phyloP scores from a whole-genome alignment of 2,113 vertebrate species.

The Montifringilla adamsi region DNA sequence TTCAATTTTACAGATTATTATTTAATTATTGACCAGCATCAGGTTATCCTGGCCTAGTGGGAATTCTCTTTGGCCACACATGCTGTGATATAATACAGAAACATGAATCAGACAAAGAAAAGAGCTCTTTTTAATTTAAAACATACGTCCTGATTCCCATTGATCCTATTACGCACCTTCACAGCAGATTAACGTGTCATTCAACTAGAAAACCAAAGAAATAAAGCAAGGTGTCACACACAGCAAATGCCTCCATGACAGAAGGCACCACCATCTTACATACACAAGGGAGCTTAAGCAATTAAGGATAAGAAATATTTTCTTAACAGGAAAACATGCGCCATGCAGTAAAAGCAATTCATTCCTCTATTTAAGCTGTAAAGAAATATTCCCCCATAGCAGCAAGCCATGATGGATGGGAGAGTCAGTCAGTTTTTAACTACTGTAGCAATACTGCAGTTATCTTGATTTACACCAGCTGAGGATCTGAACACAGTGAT shows the following conservation, averaged over 20 bases:
- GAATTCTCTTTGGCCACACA: not conserved
- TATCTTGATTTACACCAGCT: slow-evolving; percentile 56
- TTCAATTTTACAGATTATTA: not conserved
- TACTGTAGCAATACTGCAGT: slow-evolving; percentile 32
- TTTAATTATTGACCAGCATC: not conserved
- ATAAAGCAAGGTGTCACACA: not conserved
- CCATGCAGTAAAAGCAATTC: not conserved
- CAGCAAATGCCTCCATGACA: not conserved
- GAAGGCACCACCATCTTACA: not conserved
- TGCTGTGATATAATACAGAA: not conserved
- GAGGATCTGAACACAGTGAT: slow-evolving; percentile 36
- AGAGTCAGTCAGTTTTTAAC: slow-evolving; percentile 41
- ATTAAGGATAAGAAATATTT: not conserved
- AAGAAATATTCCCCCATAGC: not conserved
- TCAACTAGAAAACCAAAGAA: not conserved
- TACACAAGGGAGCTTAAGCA: not conserved
- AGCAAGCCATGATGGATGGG: not conserved
- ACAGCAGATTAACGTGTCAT: not conserved
- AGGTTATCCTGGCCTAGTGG: not conserved
- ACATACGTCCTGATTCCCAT: not conserved
- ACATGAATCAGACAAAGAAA: not conserved
- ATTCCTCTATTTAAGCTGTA: not conserved
- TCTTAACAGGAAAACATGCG: not conserved
- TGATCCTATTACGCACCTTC: slow-evolving; percentile 1
- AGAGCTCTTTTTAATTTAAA: not conserved